These are phyloP conservation scores for Tiliacea citrago DNA, from an alignment of 2,888 invertebrate genomes.

Conservation along the genomic window DNA sequence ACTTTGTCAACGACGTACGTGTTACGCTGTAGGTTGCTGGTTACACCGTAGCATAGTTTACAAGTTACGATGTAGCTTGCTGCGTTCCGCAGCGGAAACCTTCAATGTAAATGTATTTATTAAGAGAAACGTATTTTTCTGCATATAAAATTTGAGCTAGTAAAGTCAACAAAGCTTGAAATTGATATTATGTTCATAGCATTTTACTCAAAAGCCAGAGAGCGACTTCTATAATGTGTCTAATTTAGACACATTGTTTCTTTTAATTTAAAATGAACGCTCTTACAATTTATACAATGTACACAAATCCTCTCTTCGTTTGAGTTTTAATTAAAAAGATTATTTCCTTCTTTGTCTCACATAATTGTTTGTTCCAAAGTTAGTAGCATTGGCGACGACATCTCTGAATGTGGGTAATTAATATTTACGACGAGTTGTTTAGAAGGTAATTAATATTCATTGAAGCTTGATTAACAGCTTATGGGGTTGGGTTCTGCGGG, in stretches of 20 bases:
- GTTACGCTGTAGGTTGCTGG: no score
- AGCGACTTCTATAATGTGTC: background rate
- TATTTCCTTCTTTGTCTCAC: constrained; percentile 33
- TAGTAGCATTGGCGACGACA: background rate
- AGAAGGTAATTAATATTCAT: constrained; percentile 29
- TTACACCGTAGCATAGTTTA: background rate
- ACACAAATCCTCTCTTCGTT: constrained; percentile 21
- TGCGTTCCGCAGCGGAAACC: background rate
- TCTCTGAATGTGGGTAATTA: constrained; percentile 47
- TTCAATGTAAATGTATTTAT: background rate
- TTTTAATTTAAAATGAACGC: constrained; percentile 7
- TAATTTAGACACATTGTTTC: background rate
- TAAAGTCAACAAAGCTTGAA: background rate
- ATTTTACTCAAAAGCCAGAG: background rate
- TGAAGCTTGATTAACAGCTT: constrained; percentile 28
- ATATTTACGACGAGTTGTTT: constrained; percentile 43
- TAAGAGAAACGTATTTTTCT: background rate
- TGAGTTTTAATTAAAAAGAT: constrained; percentile 38
- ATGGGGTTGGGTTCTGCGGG: background rate
- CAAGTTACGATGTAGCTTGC: background rate
- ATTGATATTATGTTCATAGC: background rate
- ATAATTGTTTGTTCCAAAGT: constrained; percentile 41
- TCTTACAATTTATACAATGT: constrained; percentile 7
- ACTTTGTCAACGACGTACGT: no score
- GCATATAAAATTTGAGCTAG: background rate